Evolutionary conservation across 2,797 vertebrate species (phyloP).

Genomic region (Lemur catta): DNA sequence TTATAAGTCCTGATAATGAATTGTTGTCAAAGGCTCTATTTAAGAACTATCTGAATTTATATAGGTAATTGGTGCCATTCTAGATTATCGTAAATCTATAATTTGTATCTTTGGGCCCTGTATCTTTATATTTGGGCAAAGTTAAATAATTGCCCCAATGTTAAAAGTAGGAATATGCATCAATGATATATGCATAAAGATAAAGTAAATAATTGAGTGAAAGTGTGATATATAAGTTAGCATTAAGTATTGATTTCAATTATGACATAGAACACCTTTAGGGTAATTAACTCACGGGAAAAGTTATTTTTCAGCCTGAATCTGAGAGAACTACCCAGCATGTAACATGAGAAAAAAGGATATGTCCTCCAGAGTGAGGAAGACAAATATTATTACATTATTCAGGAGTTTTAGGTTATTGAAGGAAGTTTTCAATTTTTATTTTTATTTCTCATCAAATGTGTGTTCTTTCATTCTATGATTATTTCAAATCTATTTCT

Average conservation of each 20-base stretch:
- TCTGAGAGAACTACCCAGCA: not conserved
- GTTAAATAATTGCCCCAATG: not conserved
- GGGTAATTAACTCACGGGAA: not conserved
- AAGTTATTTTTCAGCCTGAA: not conserved
- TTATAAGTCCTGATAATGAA: not conserved
- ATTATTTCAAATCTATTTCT: not conserved
- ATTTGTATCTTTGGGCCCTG: not conserved
- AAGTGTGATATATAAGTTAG: not conserved
- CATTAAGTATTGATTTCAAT: not conserved
- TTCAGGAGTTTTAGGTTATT: not conserved
- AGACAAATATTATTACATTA: not conserved
- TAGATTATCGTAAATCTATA: not conserved
- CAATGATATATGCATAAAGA: not conserved
- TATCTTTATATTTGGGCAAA: not conserved
- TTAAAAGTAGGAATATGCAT: not conserved
- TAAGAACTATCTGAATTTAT: not conserved
- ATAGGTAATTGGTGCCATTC: not conserved
- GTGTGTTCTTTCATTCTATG: not conserved
- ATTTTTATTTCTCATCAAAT: not conserved
- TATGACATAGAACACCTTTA: not conserved
- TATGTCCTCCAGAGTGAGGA: not conserved
- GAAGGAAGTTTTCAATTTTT: not conserved
- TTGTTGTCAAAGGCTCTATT: not conserved
- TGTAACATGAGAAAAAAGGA: not conserved
- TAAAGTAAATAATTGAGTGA: not conserved